Evolutionary conservation across 2,888 invertebrate genomes (phyloP), one percentile per base, ranked within the genome.

Genomic region (Perithous albicinctus): DNA sequence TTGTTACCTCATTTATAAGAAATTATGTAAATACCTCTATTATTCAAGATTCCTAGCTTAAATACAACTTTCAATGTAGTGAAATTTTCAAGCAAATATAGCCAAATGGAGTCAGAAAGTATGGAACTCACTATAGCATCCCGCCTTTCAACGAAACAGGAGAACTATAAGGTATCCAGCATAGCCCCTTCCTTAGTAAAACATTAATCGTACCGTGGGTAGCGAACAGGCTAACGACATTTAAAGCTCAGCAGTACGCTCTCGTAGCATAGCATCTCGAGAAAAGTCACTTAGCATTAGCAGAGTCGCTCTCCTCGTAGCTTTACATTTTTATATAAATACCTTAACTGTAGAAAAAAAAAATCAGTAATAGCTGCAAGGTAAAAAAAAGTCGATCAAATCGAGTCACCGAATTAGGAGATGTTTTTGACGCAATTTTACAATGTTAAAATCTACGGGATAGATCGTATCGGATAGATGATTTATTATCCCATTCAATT

Each of bases 241-340:
- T 81, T 67, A 73, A 72, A 54, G 51, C 26, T 73, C 51, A 54
- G 43, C 54, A 64, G 63, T 56, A 46, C 26, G n/a, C n/a, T 35
- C 77, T 26, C 67, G 61, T 56, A 18, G 15, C 73, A 29, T 67
- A 51, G 43, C 26, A 15, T 66, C 80, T 76, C 38, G 29, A 76
- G 70, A 74, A 78, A 78, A 81, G 69, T 35, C 56, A 81, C 81
- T 78, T 74, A 64, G 46, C 63, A 54, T 64, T n/a, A n/a, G n/a
- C n/a, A n/a, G n/a, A n/a, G n/a, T n/a, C n/a, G n/a, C n/a, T 32
- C 43, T 59, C 41, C 38, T 32, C 54, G 46, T 20, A 74, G 59
- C 51, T 78, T 59, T 41, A 20, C 35, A 63, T 63, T 38, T 75
- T 77, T 74, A 46, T 64, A 54, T 75, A 64, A 75, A 80, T 66